phyloP scores from a whole-genome alignment of 2,888 invertebrate species.

The Linnaemya vulpina region DNA sequence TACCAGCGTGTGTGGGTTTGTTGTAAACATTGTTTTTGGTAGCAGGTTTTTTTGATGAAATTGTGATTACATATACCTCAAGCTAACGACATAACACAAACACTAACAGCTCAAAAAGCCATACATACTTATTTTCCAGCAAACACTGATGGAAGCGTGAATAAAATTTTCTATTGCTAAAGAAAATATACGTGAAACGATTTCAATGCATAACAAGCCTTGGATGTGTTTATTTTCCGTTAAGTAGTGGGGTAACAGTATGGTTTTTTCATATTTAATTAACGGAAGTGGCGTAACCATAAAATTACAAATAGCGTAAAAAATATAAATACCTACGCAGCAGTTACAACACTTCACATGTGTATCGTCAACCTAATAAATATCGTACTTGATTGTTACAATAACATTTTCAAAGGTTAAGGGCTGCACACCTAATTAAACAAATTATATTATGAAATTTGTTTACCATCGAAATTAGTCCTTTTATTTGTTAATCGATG shows the following conservation, averaged over 20 bases:
- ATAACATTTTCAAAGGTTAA: conserved; percentile 2
- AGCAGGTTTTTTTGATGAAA: conserved; percentile 52
- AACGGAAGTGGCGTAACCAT: conserved; percentile 49
- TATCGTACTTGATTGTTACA: conserved; percentile 12
- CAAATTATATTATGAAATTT: neutral
- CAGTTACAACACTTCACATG: neutral
- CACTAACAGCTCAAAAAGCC: conserved; percentile 1
- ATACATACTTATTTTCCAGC: conserved; percentile 17
- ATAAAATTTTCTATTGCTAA: conserved; percentile 3
- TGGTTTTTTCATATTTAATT: conserved; percentile 42
- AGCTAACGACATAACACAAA: conserved; percentile 65
- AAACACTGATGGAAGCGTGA: conserved; percentile 29
- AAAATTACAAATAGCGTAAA: conserved; percentile 32
- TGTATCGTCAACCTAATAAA: conserved; percentile 35
- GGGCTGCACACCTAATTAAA: neutral
- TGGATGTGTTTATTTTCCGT: conserved; percentile 21
- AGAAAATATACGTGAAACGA: conserved; percentile 23
- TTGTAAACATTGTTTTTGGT: conserved; percentile 30
- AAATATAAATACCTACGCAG: conserved; percentile 2
- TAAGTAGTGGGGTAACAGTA: neutral
- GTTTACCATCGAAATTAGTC: neutral
- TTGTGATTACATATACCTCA: conserved; percentile 25
- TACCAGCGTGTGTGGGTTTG: neutral
- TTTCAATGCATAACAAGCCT: conserved; percentile 34
- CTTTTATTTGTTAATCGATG: neutral